Conservation (phyloP, 2,797 vertebrate genomes). For the Malurus leucopterus region DNA sequence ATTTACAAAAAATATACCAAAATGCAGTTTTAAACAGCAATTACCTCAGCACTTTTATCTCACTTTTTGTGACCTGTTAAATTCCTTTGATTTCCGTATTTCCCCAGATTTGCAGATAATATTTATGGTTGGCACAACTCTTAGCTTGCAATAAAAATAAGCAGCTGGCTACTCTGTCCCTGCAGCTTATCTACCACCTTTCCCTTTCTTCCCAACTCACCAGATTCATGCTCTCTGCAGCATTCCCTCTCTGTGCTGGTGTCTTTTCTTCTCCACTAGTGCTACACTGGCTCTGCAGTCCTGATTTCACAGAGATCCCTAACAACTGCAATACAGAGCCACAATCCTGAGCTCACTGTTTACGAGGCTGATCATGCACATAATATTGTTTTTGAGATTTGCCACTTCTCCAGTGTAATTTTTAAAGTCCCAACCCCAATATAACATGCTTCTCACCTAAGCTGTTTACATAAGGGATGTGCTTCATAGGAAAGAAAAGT, state of each 20-base stretch:
- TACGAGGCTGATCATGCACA: background rate
- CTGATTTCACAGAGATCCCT: background rate
- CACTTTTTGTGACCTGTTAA: background rate
- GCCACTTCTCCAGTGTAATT: slow-evolving; percentile 18
- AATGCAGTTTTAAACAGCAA: background rate
- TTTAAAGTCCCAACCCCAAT: slow-evolving; percentile 35
- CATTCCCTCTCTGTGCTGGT: rapidly evolving
- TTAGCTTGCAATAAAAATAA: background rate
- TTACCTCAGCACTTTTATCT: background rate
- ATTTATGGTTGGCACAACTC: background rate
- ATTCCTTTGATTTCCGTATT: background rate
- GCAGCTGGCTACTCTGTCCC: background rate
- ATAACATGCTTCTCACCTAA: slow-evolving; percentile 20
- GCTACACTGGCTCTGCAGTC: background rate
- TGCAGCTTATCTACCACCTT: background rate
- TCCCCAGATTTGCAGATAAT: background rate
- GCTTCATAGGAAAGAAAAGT: background rate
- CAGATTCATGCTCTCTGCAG: background rate
- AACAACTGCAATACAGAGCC: background rate
- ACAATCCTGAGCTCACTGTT: background rate
- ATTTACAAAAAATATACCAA: background rate
- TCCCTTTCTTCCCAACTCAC: background rate
- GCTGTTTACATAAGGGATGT: slow-evolving; percentile 34
- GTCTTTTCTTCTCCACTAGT: background rate
- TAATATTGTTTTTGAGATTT: slow-evolving; percentile 19